Conservation (phyloP, 1,140 invertebrate species). For the Cephus cinctus region DNA sequence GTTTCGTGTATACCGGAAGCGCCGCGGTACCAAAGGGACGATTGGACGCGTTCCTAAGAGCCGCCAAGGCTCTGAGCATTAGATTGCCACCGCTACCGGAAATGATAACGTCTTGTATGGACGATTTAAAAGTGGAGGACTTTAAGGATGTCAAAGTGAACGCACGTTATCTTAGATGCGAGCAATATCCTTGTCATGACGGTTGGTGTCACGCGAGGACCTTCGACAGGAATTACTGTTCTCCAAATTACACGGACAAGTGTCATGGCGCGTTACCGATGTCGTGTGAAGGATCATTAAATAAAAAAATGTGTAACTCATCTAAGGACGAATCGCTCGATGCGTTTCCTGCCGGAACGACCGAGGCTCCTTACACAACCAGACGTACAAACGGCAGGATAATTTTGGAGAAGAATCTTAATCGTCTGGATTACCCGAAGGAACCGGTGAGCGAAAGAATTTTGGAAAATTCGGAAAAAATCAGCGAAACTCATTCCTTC, state of each 20-base stretch:
- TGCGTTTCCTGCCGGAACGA: no score
- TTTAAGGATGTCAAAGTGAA: conserved; percentile 32
- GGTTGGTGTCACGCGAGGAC: no score
- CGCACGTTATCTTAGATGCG: conserved; percentile 26
- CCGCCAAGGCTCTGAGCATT: conserved; percentile 59
- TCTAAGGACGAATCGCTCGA: no score
- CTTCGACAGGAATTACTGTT: no score
- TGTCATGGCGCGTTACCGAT: no score
- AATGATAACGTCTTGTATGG: conserved; percentile 15
- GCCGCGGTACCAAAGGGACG: conserved; percentile 58
- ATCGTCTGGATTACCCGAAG: no score
- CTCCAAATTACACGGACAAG: no score
- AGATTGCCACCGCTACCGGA: conserved; percentile 34
- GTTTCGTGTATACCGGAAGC: conserved; percentile 64
- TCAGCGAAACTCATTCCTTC: conserved; percentile 6
- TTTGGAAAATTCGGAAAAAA: neutral
- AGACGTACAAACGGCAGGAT: no score
- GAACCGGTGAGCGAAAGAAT: no score
- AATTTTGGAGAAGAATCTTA: no score
- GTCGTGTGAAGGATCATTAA: conserved; percentile 12
- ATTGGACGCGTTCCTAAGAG: conserved; percentile 57
- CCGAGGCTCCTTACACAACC: no score
- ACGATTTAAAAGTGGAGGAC: conserved; percentile 31
- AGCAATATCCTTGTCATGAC: conserved; percentile 29
- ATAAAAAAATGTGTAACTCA: no score